These are phyloP conservation scores for Periophthalmodon schlosseri DNA, from an alignment of 2,113 vertebrate species.

Conservation along the genomic window DNA sequence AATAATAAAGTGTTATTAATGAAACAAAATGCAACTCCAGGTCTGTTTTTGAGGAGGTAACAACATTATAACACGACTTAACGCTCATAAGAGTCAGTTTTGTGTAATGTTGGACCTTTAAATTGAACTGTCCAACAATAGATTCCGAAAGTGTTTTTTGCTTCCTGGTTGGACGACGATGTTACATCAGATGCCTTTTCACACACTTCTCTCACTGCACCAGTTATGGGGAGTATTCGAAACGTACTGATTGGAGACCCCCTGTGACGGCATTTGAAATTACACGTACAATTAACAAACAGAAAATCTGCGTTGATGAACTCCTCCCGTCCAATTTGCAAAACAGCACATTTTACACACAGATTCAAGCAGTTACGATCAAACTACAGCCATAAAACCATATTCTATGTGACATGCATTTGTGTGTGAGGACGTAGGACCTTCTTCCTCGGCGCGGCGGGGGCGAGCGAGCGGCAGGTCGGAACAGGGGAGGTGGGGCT, in stretches of 20 bases:
- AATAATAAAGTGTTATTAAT: too few relatives aligned
- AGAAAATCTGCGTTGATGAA: neutral
- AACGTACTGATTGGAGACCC: neutral
- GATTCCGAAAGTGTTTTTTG: neutral
- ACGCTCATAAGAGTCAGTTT: too few relatives aligned
- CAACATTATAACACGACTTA: too few relatives aligned
- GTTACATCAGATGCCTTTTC: neutral
- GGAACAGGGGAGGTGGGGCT: slow-evolving; percentile 2
- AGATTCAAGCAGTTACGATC: neutral
- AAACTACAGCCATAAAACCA: neutral
- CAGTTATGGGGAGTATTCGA: neutral
- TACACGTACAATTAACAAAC: neutral
- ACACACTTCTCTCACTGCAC: neutral
- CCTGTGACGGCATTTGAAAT: neutral
- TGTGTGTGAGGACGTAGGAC: slow-evolving; percentile 16
- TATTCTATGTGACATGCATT: neutral
- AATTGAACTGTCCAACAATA: neutral
- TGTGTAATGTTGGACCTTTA: too few relatives aligned
- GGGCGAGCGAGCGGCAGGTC: slow-evolving; percentile 40
- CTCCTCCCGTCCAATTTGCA: neutral
- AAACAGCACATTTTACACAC: neutral
- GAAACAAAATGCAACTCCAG: too few relatives aligned
- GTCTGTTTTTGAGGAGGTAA: too few relatives aligned
- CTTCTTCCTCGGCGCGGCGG: slow-evolving; percentile 23
- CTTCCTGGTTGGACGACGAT: neutral